A percentile compares a stretch with the other conserved stretches of the same genome.
Conservation (phyloP, 2,797 vertebrate genomes). For the Pangasius larnaudii region DNA sequence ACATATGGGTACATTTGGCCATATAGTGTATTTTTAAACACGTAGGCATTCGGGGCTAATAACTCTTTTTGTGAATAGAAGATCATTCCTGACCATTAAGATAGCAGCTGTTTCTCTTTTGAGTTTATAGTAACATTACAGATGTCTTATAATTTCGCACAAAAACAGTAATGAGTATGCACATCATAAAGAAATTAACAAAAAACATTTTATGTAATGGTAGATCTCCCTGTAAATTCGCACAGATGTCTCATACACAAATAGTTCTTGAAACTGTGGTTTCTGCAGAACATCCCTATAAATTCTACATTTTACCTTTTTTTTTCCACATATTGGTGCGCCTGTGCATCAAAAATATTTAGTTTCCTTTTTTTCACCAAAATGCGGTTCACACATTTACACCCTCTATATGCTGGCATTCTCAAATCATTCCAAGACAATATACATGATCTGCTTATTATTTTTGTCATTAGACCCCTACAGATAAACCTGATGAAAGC, state of each 20-base stretch:
- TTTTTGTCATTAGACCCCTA: background rate
- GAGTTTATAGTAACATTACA: slow-evolving; percentile 18
- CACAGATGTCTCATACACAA: slow-evolving; percentile 19
- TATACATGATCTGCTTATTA: background rate
- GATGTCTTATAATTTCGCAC: slow-evolving; percentile 17
- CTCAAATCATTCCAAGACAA: background rate
- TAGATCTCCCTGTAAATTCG: slow-evolving; percentile 1
- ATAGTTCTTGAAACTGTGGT: background rate
- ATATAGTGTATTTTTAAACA: background rate
- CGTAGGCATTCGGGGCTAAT: background rate
- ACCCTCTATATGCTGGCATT: background rate
- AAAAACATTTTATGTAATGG: slow-evolving; percentile 7
- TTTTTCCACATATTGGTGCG: background rate
- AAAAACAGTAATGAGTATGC: slow-evolving; percentile 25
- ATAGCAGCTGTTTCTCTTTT: slow-evolving; percentile 15
- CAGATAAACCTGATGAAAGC: background rate
- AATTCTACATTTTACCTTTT: background rate
- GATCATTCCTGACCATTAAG: slow-evolving; percentile 16
- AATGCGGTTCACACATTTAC: background rate
- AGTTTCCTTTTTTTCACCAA: background rate
- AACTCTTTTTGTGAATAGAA: background rate
- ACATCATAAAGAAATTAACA: slow-evolving; percentile 34
- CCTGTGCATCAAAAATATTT: background rate
- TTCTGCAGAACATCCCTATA: background rate
- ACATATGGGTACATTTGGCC: background rate